These are phyloP conservation scores for Leucoma salicis DNA, from an alignment of 2,888 invertebrate species.

Conservation along the genomic window DNA sequence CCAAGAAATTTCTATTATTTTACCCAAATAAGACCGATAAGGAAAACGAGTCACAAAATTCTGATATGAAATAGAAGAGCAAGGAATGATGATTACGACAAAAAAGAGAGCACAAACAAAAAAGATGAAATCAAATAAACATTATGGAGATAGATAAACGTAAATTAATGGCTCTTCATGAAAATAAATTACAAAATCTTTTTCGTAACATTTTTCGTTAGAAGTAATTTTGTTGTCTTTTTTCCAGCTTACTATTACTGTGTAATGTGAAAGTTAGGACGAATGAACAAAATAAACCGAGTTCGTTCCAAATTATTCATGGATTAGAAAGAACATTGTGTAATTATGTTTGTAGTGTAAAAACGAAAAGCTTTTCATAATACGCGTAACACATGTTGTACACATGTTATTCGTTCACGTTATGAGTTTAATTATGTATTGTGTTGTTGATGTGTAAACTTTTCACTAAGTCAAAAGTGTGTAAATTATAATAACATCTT, in stretches of 20 bases:
- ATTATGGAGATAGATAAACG: slow-evolving; percentile 18
- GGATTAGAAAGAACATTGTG: background rate
- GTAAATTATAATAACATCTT: too few species aligned
- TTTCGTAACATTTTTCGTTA: slow-evolving; percentile 1
- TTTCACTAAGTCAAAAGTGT: too few species aligned
- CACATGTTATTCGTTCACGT: too few species aligned
- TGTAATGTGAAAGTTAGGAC: background rate
- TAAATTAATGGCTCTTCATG: slow-evolving; percentile 10
- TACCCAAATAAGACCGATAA: slow-evolving; percentile 16
- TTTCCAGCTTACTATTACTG: background rate
- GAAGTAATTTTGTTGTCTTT: background rate
- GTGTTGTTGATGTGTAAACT: too few species aligned
- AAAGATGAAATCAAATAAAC: slow-evolving; percentile 26
- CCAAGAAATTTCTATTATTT: slow-evolving; percentile 24
- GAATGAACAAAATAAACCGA: background rate
- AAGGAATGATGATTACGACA: slow-evolving; percentile 19
- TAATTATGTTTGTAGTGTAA: background rate
- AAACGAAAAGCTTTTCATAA: too few species aligned
- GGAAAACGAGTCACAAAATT: slow-evolving; percentile 27
- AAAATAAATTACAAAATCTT: slow-evolving; percentile 10
- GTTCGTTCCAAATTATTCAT: background rate
- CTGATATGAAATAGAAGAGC: slow-evolving; percentile 29
- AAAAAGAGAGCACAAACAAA: slow-evolving; percentile 18
- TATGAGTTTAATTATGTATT: too few species aligned
- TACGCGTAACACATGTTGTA: too few species aligned